phyloP scores from a whole-genome alignment of 2,888 invertebrate species.

The Pycnomerus fuliginosus region DNA sequence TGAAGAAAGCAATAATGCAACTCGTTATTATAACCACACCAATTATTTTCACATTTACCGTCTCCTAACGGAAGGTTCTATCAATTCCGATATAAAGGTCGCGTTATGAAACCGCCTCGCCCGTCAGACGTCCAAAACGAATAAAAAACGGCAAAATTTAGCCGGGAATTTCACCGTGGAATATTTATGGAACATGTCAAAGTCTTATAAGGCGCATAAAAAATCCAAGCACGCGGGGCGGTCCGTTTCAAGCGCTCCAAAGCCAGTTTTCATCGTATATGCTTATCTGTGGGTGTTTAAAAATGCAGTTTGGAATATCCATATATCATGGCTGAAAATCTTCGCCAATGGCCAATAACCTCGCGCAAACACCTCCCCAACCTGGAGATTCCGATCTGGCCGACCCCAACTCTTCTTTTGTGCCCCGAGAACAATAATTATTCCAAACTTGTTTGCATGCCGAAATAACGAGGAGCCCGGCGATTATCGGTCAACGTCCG shows the following conservation, averaged over 20 bases:
- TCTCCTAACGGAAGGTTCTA: no score
- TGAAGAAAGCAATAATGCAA: no score
- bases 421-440: no score
- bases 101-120: not conserved
- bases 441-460: no score
- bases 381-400: no score
- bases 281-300: slow-evolving; percentile 39
- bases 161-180: slow-evolving; percentile 24
- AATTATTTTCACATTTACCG: no score
- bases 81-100: no score
- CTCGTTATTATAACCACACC: no score
- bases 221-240: slow-evolving; percentile 26
- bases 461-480: no score
- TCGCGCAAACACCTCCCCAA: no score
- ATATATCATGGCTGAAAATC: slow-evolving; percentile 42
- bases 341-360: slow-evolving; percentile 37
- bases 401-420: no score
- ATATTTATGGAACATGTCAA: slow-evolving; percentile 29
- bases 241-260: slow-evolving; percentile 25
- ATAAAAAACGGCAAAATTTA: slow-evolving; percentile 14
- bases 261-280: slow-evolving; percentile 30
- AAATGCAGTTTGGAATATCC: slow-evolving; percentile 38
- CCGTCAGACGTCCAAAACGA: not conserved
- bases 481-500: no score
- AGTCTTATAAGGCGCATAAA: slow-evolving; percentile 27